phyloP scores from a whole-genome alignment of 2,888 invertebrate genomes.

The Polia nebulosa region DNA sequence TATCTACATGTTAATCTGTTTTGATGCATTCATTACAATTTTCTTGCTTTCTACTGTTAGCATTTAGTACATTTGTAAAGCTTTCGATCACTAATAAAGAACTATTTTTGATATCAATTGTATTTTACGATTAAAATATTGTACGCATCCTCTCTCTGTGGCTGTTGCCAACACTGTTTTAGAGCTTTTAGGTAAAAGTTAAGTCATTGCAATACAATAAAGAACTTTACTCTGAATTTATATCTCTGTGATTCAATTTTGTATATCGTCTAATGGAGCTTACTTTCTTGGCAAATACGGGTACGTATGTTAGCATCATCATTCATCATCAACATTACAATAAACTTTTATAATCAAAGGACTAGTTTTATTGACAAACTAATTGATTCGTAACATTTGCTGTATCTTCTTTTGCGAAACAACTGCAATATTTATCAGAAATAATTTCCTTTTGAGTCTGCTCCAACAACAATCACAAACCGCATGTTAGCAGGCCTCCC shows the following conservation, averaged over 20 bases:
- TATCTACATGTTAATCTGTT: too few species aligned
- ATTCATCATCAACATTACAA: neutral
- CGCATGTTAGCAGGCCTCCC: conserved; percentile 11
- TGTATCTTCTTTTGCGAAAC: neutral
- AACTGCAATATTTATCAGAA: neutral
- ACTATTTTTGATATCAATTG: neutral
- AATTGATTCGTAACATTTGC: neutral
- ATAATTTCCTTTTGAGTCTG: neutral
- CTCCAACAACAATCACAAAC: conserved; percentile 1
- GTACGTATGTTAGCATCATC: neutral
- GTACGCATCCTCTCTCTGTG: neutral
- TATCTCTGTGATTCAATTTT: neutral
- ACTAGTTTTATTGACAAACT: neutral
- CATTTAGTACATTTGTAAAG: neutral
- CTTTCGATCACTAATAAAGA: too few species aligned
- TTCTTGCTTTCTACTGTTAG: neutral
- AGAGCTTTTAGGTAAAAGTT: neutral
- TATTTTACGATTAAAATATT: neutral
- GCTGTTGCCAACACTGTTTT: neutral
- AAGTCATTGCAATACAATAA: neutral
- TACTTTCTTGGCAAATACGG: neutral
- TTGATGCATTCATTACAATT: neutral
- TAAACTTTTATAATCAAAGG: neutral
- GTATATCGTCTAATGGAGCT: neutral
- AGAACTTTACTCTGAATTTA: neutral